Conservation (phyloP, 2,113 vertebrate genomes). For the Neoarius graeffei region DNA sequence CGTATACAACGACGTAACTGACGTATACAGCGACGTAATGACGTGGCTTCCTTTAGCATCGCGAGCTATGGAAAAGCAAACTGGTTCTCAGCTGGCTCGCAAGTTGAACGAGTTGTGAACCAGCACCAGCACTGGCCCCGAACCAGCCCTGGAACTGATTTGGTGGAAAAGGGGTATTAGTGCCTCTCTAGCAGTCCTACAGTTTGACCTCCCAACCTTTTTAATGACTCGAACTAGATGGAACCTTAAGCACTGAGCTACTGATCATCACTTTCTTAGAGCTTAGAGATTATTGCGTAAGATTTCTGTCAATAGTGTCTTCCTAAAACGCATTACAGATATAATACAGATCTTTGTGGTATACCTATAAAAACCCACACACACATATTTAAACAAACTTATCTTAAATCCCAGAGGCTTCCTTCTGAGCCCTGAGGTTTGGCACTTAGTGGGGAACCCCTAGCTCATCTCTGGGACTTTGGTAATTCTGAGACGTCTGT, state of each 20-base stretch:
- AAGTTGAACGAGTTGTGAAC: too few species aligned
- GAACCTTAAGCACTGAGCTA: neutral
- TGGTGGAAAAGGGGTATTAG: too few species aligned
- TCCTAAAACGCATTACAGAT: neutral
- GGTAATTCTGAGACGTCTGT: slow-evolving; percentile 42
- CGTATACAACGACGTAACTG: too few species aligned
- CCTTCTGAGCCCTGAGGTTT: slow-evolving; percentile 30
- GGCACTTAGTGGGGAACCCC: neutral
- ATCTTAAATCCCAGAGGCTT: slow-evolving; percentile 7
- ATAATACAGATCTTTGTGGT: neutral
- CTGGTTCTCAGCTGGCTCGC: too few species aligned
- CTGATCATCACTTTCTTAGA: neutral
- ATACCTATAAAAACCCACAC: slow-evolving; percentile 38
- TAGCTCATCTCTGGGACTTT: slow-evolving; percentile 43
- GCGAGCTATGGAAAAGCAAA: too few species aligned
- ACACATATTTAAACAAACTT: slow-evolving; percentile 17
- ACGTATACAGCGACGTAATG: too few species aligned
- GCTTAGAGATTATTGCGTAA: neutral
- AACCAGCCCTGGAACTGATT: too few species aligned
- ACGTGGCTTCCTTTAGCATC: too few species aligned
- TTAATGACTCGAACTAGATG: neutral
- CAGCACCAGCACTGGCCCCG: too few species aligned
- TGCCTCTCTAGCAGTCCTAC: neutral
- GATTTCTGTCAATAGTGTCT: neutral
- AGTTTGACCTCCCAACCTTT: neutral